phyloP scores from a whole-genome alignment of 2,113 vertebrate genomes.

The Tauraco erythrolophus region DNA sequence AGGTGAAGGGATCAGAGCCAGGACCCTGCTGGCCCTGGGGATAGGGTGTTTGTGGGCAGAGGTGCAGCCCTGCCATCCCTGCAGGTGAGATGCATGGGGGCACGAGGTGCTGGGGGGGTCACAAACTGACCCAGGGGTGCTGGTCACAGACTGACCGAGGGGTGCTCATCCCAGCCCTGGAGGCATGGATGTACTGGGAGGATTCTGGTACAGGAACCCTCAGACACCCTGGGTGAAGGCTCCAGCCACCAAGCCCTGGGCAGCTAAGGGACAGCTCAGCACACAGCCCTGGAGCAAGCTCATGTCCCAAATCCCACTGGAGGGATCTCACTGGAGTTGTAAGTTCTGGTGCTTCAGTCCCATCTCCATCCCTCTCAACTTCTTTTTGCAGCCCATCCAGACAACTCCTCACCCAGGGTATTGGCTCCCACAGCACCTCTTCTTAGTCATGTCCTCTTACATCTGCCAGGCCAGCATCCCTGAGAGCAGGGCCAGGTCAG shows the following conservation, averaged over 20 bases:
- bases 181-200: rapidly evolving
- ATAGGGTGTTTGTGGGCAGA: not conserved
- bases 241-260: not conserved
- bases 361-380: not conserved
- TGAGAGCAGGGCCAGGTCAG: not conserved
- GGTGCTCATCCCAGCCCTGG: not conserved
- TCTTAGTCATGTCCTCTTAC: not conserved
- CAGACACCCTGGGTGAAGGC: not conserved
- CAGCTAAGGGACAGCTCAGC: not conserved
- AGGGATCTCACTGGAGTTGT: not conserved
- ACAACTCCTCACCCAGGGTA: not conserved
- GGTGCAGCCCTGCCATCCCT: not conserved
- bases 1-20: not conserved
- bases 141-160: not conserved
- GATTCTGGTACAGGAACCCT: not conserved
- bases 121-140: not conserved
- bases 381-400: not conserved
- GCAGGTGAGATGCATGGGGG: not conserved
- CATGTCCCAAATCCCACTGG: not conserved
- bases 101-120: not conserved
- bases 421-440: not conserved
- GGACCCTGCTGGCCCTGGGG: not conserved
- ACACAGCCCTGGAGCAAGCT: not conserved
- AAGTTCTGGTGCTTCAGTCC: not conserved
- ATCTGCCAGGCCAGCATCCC: not conserved